Evolutionary conservation across 2,113 vertebrate species (phyloP).

Genomic region (Cyphomyrus discorhynchus): DNA sequence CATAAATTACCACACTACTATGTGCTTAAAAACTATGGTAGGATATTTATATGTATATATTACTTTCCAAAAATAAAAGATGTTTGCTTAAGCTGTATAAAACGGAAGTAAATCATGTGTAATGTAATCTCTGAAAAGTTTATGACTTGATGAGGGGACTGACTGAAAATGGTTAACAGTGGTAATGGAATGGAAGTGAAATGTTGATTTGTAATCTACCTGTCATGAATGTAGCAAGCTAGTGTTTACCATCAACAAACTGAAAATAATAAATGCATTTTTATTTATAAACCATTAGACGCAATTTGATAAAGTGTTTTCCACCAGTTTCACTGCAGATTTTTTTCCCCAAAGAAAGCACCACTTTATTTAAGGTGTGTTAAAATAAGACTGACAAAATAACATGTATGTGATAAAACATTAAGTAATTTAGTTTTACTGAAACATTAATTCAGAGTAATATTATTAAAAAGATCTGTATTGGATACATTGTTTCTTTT

Average conservation of each 20-base stretch:
- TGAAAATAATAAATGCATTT: conserved; percentile 12
- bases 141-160: not conserved
- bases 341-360: not conserved
- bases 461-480: not conserved
- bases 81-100: not conserved
- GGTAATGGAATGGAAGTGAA: conserved; percentile 15
- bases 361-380: not conserved
- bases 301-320: conserved; percentile 5
- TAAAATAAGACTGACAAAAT: not conserved
- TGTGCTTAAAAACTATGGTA: not conserved
- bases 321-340: conserved; percentile 11
- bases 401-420: not conserved
- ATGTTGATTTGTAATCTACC: not conserved
- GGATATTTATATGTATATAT: not conserved
- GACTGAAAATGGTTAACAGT: not conserved
- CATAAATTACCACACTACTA: not conserved
- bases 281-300: conserved; percentile 16
- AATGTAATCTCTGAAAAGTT: not conserved
- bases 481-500: not conserved
- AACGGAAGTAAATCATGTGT: not conserved
- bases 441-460: not conserved
- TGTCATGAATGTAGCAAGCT: not conserved
- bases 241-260: conserved; percentile 5
- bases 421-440: not conserved
- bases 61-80: not conserved